Conservation (phyloP, 2,797 vertebrate genomes). For the Chiloscyllium punctatum region DNA sequence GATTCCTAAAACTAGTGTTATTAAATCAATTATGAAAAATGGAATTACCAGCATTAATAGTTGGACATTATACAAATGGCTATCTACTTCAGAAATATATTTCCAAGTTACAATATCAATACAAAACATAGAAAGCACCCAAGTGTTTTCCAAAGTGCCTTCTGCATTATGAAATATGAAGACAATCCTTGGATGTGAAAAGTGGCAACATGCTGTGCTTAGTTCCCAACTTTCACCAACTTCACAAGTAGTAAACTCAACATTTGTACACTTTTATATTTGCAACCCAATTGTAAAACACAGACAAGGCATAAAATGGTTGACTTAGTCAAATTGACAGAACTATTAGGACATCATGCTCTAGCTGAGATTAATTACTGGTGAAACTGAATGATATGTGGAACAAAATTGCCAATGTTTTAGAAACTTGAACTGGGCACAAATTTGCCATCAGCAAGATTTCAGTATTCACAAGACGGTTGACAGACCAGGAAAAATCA, state of each 20-base stretch:
- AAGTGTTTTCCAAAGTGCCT: background rate
- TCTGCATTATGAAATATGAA: background rate
- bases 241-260: background rate
- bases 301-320: background rate
- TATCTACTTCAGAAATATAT: background rate
- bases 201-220: background rate
- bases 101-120: background rate
- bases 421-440: background rate
- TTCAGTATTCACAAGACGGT: background rate
- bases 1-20: background rate
- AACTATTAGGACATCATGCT: background rate
- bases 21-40: background rate
- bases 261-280: background rate
- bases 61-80: background rate
- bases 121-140: background rate
- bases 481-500: background rate
- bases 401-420: background rate
- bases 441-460: background rate
- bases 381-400: background rate
- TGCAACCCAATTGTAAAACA: background rate
- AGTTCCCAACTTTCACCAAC: background rate
- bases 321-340: background rate
- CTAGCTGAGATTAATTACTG: background rate
- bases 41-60: background rate
- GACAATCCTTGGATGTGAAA: background rate